phyloP scores from a whole-genome alignment of 2,888 invertebrate species.

The Carpatolechia fugitivella region DNA sequence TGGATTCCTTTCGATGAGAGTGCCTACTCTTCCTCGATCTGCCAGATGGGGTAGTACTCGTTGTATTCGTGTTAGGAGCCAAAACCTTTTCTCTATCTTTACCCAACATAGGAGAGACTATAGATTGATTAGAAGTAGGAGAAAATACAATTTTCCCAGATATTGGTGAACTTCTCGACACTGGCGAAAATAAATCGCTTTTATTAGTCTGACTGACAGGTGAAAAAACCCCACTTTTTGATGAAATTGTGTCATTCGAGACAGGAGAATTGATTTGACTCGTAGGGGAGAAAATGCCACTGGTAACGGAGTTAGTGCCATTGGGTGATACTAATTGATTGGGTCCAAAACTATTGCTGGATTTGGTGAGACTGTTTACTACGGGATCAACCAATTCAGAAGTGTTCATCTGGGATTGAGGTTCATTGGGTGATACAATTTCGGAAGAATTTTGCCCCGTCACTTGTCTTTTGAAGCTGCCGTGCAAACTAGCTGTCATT shows the following conservation, averaged over 20 bases:
- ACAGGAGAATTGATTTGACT: slow-evolving; percentile 77
- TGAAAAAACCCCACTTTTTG: slow-evolving; percentile 75
- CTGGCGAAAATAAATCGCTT: slow-evolving; percentile 70
- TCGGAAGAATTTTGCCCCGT: slow-evolving; percentile 65
- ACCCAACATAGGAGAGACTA: slow-evolving; percentile 62
- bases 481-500: slow-evolving; percentile 83
- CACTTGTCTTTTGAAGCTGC: slow-evolving; percentile 81
- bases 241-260: slow-evolving; percentile 74
- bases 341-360: slow-evolving; percentile 58
- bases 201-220: slow-evolving; percentile 75
- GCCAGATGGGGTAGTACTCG: slow-evolving; percentile 78
- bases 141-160: slow-evolving; percentile 72
- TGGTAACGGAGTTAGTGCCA: slow-evolving; percentile 73
- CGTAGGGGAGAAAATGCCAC: slow-evolving; percentile 75
- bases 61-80: slow-evolving; percentile 70
- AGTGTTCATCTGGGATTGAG: slow-evolving; percentile 63
- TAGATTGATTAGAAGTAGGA: slow-evolving; percentile 68
- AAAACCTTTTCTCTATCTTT: slow-evolving; percentile 66
- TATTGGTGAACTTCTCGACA: slow-evolving; percentile 70
- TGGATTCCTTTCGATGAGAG: slow-evolving; percentile 82
- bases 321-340: slow-evolving; percentile 73
- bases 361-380: slow-evolving; percentile 63
- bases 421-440: slow-evolving; percentile 63
- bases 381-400: slow-evolving; percentile 63
- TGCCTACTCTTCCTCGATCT: slow-evolving; percentile 79